Conservation (phyloP, 2,113 vertebrate genomes). For the Actinemys pallida region DNA sequence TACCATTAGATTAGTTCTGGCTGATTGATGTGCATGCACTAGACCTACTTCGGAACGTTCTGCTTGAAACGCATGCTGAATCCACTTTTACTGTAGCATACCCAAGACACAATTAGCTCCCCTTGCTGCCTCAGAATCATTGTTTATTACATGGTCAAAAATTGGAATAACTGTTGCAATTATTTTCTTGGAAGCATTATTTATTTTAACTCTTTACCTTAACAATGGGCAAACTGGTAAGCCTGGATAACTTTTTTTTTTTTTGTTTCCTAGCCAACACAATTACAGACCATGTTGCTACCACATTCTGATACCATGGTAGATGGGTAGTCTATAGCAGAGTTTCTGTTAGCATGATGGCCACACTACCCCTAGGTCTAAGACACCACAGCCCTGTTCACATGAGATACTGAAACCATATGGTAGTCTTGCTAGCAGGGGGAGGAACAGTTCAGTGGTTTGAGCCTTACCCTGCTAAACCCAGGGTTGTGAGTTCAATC, state of each 20-base stretch:
- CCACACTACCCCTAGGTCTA: conserved; percentile 46
- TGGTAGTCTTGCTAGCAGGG: neutral
- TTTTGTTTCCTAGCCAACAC: neutral
- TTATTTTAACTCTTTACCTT: conserved; percentile 11
- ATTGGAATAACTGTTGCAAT: neutral
- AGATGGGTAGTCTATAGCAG: neutral
- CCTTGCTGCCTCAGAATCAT: neutral
- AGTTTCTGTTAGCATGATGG: neutral
- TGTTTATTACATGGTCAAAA: neutral
- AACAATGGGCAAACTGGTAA: neutral
- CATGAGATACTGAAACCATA: conserved; percentile 14
- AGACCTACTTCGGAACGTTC: neutral
- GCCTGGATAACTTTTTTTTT: neutral
- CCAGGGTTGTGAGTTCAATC: too few relatives aligned
- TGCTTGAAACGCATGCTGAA: neutral
- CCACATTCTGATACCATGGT: neutral
- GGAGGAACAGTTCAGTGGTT: too few relatives aligned
- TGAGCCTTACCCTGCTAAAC: too few relatives aligned
- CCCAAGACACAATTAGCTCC: conserved; percentile 3
- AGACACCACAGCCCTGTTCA: neutral
- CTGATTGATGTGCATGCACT: conserved; percentile 34
- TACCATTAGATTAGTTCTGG: conserved; percentile 63
- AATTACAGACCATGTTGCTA: neutral
- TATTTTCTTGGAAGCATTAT: conserved; percentile 23
- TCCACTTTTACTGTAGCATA: neutral